Percentiles rank a stretch among this genome's conserved stretches.
These are phyloP conservation scores for Halocynthia roretzi DNA, from an alignment of 23 tunicate genomes.

Conservation along the genomic window DNA sequence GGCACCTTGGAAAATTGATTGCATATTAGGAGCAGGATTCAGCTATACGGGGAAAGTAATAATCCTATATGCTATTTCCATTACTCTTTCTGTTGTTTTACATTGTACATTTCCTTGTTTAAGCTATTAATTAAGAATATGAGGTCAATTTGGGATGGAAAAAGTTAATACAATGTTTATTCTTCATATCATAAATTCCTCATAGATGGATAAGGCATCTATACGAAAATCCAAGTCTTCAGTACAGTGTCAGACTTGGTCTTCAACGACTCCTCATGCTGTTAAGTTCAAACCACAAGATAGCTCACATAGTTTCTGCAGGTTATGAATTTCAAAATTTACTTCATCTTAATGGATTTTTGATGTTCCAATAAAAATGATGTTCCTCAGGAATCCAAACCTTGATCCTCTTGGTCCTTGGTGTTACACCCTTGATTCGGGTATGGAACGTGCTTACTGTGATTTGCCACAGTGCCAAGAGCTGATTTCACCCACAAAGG, in stretches of 20 bases:
- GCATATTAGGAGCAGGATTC: constrained; percentile 66
- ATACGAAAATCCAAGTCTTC: neutral
- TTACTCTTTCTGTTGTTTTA: no score
- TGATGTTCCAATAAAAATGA: neutral
- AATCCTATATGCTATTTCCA: neutral
- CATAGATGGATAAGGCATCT: neutral
- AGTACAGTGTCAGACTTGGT: constrained; percentile 60
- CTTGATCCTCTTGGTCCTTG: constrained; percentile 79
- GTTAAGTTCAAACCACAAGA: constrained; percentile 34
- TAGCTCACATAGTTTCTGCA: constrained; percentile 45
- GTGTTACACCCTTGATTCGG: constrained; percentile 63
- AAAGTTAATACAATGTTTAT: no score
- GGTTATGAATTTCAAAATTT: constrained; percentile 16
- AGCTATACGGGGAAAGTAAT: constrained; percentile 50
- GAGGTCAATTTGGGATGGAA: no score
- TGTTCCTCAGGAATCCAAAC: constrained; percentile 53
- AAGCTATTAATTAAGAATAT: no score
- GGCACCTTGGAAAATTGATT: constrained; percentile 55
- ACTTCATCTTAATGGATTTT: neutral
- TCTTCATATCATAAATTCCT: neutral
- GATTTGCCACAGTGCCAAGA: constrained; percentile 56
- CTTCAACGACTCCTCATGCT: constrained; percentile 38
- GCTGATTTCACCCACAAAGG: constrained; percentile 15
- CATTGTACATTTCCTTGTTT: no score
- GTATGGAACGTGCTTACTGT: constrained; percentile 49